Base-by-base conservation (phyloP, 92 coral and sea anemone species). In the Epizoanthus scotinus region DNA sequence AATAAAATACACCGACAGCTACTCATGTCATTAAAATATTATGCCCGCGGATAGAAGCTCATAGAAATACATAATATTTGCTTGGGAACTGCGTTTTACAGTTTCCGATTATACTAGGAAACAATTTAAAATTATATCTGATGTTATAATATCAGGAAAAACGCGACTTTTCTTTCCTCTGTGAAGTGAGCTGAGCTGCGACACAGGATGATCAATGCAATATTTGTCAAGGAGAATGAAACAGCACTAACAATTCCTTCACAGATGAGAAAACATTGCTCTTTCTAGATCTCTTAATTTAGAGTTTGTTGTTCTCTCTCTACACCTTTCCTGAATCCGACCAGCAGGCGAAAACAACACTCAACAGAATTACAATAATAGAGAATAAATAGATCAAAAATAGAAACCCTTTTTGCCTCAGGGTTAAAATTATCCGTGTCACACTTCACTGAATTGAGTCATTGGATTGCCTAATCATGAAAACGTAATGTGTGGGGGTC, bases 401-500 rank as follows among this genome's bases (percentile, higher is more conserved):
- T 75, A 75, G 81, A 58, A 75, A 64, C 44, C 44, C 69, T 14
- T 58, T 53, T 73, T 73, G 34, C 63, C 50, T 17, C 47, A 31
- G 63, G 81, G 68, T 34, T 59, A 75, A 75, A 75, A 38, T 75
- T 36, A 75, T 59, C 81, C 53, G 9, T 38, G 38, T 22, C 22
- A 36, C 38, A 36, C 49, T 40, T 29, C 50, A 75, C 40, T 58
- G 81, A 67, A 75, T 60, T 58, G 81, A 67, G 34, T 75, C 42
- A 42, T 24, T 9, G 62, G 62, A 40, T 59, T 57, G 56, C 67
- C 58, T 47, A 58, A 27, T 75, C 68, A 75, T 14, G 40, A 55
- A 53, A 58, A 75, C 81, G 81, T 75, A 59, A 75, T 75, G 17
- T 38, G 12, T 47, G 14, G 52, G 40, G 81, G 62, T 75, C 67